Base-by-base conservation (phyloP, 2,888 invertebrate species). In the Blastobasis adustella region DNA sequence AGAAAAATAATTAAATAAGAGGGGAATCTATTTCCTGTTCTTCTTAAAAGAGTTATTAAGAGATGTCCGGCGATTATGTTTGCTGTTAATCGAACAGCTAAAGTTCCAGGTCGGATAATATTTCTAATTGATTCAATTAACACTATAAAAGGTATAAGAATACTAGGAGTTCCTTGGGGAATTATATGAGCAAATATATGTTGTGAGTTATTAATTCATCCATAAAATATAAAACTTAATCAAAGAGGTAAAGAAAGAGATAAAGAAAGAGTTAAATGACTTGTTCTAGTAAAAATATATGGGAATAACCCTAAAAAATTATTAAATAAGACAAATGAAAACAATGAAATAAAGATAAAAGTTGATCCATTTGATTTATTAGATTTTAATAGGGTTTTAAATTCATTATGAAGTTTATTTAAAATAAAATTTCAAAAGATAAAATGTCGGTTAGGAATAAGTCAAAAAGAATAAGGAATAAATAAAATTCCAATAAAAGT, bases 21-120 rank as follows among this genome's bases (percentile, higher is more conserved):
- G n/a, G n/a, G n/a, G n/a, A n/a, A n/a, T n/a, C n/a, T n/a, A n/a
- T n/a, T n/a, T n/a, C n/a, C n/a, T n/a, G n/a, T n/a, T n/a, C n/a
- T n/a, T n/a, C 90, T 89, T 68, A 93, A 66, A 62, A 93, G 61
- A 1, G 91, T 92, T 88, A 93, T 75, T 70, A 93, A 61, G 77
- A 94, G 70, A 73, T 94, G 93, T 0, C 93, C 93, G 1, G 93
- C 92, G 88, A 93, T 93, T 91, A 94, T 93, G 87, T 94, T 94
- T n/a, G 93, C 93, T 5, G 92, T 90, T 85, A 94, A 69, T 58
- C 93, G 93, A 54, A 94, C 90, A 0, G 92, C 90, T 84, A 94
- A 77, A 4, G 93, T 93, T 73, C 90, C 82, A 0, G 93, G 92
- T 8, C 92, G 93, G 77, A 93, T 93, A 60, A 93, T 63, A 83